These are phyloP conservation scores for Drosophila micromelanica DNA, from an alignment of 1,140 invertebrate genomes.

Conservation along the genomic window DNA sequence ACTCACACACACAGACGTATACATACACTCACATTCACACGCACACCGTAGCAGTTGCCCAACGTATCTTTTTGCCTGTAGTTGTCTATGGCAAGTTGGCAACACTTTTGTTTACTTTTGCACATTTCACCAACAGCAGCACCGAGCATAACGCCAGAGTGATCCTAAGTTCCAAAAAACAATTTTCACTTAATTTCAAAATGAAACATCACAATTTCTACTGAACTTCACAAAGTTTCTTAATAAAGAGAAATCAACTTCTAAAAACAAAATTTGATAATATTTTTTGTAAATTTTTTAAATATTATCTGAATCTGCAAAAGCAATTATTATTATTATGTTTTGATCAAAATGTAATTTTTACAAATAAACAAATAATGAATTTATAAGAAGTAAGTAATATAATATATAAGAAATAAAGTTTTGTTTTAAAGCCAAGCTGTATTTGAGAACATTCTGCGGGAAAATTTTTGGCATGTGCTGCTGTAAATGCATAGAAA, in stretches of 20 bases:
- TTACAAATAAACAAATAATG: too few relatives aligned
- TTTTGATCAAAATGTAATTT: too few relatives aligned
- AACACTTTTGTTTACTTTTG: conserved; percentile 82
- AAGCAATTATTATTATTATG: too few relatives aligned
- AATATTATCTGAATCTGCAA: too few relatives aligned
- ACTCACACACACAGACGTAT: conserved; percentile 15
- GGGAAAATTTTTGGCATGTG: conserved; percentile 51
- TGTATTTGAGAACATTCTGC: too few relatives aligned
- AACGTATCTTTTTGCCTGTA: conserved; percentile 45
- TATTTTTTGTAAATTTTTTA: too few relatives aligned
- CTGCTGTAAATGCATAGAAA: conserved; percentile 44
- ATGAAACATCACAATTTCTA: background rate
- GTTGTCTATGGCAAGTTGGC: conserved; percentile 74
- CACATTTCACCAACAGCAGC: conserved; percentile 59
- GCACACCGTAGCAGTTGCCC: conserved; percentile 18
- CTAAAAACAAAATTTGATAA: too few relatives aligned
- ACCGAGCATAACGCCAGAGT: conserved; percentile 17
- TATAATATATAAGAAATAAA: too few relatives aligned
- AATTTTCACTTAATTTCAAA: background rate
- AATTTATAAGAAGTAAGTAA: too few relatives aligned
- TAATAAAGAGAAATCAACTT: too few relatives aligned
- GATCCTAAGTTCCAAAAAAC: conserved; percentile 2
- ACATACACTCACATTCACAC: background rate
- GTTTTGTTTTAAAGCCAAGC: too few relatives aligned
- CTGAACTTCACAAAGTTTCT: background rate